Conservation (phyloP, 2,888 invertebrate species). For the Pollenia amentaria region DNA sequence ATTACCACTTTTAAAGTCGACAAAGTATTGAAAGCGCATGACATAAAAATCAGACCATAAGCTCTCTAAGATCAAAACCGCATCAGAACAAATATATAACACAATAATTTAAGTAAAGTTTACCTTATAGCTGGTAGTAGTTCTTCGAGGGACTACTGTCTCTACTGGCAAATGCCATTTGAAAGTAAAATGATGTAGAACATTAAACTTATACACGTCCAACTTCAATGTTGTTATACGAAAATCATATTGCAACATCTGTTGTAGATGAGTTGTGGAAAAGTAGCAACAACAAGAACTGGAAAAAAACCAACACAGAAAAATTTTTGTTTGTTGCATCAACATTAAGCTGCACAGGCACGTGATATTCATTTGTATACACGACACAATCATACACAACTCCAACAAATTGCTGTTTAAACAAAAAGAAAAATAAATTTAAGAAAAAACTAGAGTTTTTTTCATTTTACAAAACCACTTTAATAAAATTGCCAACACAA, state of each 20-base stretch:
- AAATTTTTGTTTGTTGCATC: slow-evolving; percentile 64
- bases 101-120: no score
- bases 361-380: slow-evolving; percentile 74
- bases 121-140: neutral
- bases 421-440: neutral
- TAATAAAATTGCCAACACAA: slow-evolving; percentile 62
- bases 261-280: slow-evolving; percentile 65
- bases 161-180: neutral
- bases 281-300: slow-evolving; percentile 14
- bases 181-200: slow-evolving; percentile 3
- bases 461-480: slow-evolving; percentile 62
- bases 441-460: slow-evolving; percentile 10
- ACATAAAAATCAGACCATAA: neutral
- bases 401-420: slow-evolving; percentile 60
- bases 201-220: slow-evolving; percentile 57
- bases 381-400: slow-evolving; percentile 54
- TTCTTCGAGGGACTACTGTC: slow-evolving; percentile 13
- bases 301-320: slow-evolving; percentile 29
- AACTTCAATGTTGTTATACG: slow-evolving; percentile 41
- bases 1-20: slow-evolving; percentile 5
- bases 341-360: slow-evolving; percentile 68
- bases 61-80: neutral
- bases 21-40: slow-evolving; percentile 35
- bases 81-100: neutral
- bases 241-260: slow-evolving; percentile 71